A percentile compares a stretch with the other conserved stretches of the same genome.
Evolutionary conservation across 2,797 vertebrate species (phyloP).

Genomic region (Danionella dracula): DNA sequence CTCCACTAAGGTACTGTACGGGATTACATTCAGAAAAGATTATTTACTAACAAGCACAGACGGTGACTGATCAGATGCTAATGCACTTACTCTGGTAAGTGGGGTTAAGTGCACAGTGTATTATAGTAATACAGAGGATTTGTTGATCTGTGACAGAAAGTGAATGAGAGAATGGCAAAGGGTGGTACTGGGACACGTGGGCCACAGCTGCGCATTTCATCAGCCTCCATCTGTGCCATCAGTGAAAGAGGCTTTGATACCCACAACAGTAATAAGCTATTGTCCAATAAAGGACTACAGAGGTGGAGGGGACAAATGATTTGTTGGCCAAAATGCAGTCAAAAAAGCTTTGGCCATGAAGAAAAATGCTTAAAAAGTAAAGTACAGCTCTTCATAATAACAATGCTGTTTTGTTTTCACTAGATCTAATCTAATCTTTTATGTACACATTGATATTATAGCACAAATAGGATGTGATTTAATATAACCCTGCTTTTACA

Average conservation of each 20-base stretch:
- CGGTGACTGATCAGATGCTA: constrained; percentile 64
- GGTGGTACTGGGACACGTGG: constrained; percentile 44
- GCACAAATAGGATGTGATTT: too few species aligned
- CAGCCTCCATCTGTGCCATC: constrained; percentile 28
- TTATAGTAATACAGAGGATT: constrained; percentile 62
- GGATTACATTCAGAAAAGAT: constrained; percentile 24
- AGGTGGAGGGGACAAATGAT: background rate
- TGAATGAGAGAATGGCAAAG: background rate
- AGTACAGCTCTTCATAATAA: too few species aligned
- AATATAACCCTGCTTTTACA: too few species aligned
- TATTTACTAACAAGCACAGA: constrained; percentile 55
- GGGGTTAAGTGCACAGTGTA: constrained; percentile 56
- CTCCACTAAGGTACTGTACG: too few species aligned
- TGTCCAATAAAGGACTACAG: constrained; percentile 25
- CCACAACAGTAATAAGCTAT: constrained; percentile 30
- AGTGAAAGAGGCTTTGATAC: constrained; percentile 36
- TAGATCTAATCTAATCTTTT: too few species aligned
- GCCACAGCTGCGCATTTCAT: constrained; percentile 55
- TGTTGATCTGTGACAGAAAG: constrained; percentile 40
- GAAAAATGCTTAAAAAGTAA: too few species aligned
- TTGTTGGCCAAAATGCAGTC: constrained; percentile 8
- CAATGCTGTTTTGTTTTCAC: too few species aligned
- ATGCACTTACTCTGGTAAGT: constrained; percentile 61
- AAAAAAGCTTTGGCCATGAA: constrained; percentile 9
- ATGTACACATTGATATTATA: too few species aligned